phyloP scores from a whole-genome alignment of 2,113 vertebrate species.

The Axis porcinus region DNA sequence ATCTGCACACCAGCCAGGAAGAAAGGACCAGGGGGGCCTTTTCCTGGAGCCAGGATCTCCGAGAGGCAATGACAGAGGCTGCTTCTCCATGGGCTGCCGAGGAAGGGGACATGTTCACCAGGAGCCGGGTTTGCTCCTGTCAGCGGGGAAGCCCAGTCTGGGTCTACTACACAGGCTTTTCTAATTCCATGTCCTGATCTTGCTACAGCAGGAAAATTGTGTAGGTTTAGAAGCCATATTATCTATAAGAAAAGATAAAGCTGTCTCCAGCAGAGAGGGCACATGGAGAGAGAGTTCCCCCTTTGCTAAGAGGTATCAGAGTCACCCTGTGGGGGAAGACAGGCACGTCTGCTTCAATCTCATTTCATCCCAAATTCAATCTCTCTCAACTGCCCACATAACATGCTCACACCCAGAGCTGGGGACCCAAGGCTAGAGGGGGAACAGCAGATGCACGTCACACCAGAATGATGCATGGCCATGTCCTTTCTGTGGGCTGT shows the following conservation, averaged over 20 bases:
- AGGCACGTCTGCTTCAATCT: not conserved
- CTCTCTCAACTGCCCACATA: not conserved
- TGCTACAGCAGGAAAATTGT: not conserved
- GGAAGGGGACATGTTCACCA: accelerated
- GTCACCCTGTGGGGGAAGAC: not conserved
- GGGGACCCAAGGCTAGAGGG: not conserved
- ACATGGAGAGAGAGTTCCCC: not conserved
- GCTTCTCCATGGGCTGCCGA: not conserved
- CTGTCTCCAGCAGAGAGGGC: not conserved
- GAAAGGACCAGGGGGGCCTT: not conserved
- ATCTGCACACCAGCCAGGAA: not conserved
- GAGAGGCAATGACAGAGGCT: not conserved
- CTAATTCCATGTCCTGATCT: not conserved
- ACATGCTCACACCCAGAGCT: not conserved
- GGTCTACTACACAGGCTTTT: not conserved
- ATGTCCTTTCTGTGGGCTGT: not conserved
- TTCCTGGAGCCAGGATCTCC: not conserved
- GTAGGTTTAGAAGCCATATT: not conserved
- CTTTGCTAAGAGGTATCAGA: not conserved
- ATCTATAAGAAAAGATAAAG: not conserved
- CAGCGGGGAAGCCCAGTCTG: not conserved
- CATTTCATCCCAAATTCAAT: not conserved
- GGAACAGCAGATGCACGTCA: accelerated
- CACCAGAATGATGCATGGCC: accelerated
- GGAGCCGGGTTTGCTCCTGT: not conserved